Evolutionary conservation across 2,888 invertebrate genomes (phyloP), one percentile per base, ranked within the genome.

Genomic region (Eumerus sabulonum): DNA sequence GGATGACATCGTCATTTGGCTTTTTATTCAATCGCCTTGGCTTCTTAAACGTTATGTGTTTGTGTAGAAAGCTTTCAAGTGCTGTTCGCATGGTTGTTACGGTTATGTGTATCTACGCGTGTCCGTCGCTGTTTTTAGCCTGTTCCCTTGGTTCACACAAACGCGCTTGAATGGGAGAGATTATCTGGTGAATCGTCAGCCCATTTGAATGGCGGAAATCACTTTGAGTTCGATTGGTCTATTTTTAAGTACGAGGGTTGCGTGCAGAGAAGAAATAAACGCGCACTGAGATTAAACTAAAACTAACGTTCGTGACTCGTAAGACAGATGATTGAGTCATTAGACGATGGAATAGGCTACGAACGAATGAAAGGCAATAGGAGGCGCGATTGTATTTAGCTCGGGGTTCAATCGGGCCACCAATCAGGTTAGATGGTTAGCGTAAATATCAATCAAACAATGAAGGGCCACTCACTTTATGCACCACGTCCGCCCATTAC

Each of bases 11-110:
- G 40, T n/a, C 11, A 3, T 11, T 40, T 40, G 3, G 11, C 40
- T 40, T 40, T 40, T 40, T 40, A 27, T 27, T 7, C 7, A 27
- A 7, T n/a, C 40, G 40, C 40, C 40, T n/a, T 40, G 2, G 5
- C 40, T 40, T 27, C 27, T 3, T 40, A 40, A 40, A 40, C 3
- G n/a, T 9, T 40, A 40, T 40, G 11, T 40, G 40, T 40, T 9
- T 40, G 40, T n/a, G 3, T 40, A 40, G 40, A 79, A 79, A 74
- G 68, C 79, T 79, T 79, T 73, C 68, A 79, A 79, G 79, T 79
- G 79, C 79, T 62, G 11, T 62, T 48, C 38, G 62, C 67, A 62
- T 57, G 74, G 63, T 54, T 54, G 9, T 17, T 36, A 9, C n/a
- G n/a, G n/a, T n/a, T 45, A 19, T 35, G 44, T 56, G 44, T 44